A percentile compares a stretch with the other conserved stretches of the same genome.
Evolutionary conservation across 2,797 vertebrate genomes (phyloP).

Genomic region (Aldrovandia affinis): DNA sequence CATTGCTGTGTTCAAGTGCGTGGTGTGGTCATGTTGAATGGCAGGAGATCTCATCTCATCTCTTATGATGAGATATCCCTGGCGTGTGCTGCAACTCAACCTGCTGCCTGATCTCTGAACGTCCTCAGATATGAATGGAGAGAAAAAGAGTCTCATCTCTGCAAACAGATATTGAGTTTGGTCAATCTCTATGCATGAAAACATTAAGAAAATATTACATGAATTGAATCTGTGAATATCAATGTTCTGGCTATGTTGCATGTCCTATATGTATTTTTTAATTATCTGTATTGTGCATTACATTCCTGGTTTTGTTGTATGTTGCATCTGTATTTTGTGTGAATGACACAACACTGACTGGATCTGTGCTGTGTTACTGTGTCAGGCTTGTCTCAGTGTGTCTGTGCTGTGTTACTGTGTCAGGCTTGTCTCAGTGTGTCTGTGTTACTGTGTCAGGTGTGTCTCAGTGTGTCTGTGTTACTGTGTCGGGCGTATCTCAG

Average conservation of each 20-base stretch:
- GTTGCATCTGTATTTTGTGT: neutral
- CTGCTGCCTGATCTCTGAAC: neutral
- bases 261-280: neutral
- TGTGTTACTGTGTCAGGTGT: too few species aligned
- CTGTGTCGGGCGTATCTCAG: too few species aligned
- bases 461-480: too few species aligned
- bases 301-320: neutral
- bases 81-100: neutral
- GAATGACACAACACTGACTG: too few species aligned
- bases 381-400: too few species aligned
- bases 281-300: neutral
- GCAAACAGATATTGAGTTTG: neutral
- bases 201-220: neutral
- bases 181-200: neutral
- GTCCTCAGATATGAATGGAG: neutral
- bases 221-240: neutral
- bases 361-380: too few species aligned
- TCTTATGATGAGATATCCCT: too few species aligned
- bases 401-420: too few species aligned
- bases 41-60: neutral
- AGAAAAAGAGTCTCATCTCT: neutral
- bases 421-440: too few species aligned
- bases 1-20: neutral
- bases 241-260: neutral
- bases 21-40: neutral